A percentile compares a stretch with the other conserved stretches of the same genome.
phyloP scores from a whole-genome alignment of 2,888 invertebrate genomes.

The Pterobdella sp. region DNA sequence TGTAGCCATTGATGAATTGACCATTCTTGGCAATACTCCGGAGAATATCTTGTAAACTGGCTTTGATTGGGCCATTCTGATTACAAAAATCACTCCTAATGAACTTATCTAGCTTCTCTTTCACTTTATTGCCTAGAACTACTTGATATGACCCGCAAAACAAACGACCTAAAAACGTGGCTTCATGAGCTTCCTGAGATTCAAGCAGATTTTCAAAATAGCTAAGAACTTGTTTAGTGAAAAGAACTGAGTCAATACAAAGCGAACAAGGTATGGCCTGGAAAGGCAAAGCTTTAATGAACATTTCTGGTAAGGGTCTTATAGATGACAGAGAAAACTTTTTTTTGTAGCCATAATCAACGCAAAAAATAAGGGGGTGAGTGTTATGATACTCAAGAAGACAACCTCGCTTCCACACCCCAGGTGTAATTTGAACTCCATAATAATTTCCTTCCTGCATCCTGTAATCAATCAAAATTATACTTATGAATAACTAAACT shows the following conservation, averaged over 20 bases:
- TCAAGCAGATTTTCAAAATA: background rate
- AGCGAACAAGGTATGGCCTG: slow-evolving; percentile 1
- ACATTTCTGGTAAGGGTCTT: background rate
- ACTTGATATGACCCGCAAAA: background rate
- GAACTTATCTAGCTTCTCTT: background rate
- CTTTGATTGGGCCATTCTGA: too few species aligned
- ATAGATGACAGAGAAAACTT: background rate
- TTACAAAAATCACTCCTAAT: background rate
- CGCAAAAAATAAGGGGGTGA: background rate
- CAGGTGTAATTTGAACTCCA: background rate
- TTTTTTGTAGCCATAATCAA: background rate
- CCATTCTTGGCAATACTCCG: too few species aligned
- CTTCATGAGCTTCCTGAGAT: background rate
- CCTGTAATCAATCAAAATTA: too few species aligned
- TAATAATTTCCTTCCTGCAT: background rate
- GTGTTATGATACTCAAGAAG: background rate
- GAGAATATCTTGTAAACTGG: too few species aligned
- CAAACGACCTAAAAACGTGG: background rate
- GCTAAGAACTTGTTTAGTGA: background rate
- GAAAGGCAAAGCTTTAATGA: background rate
- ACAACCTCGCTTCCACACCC: background rate
- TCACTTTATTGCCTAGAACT: background rate
- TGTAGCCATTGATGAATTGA: too few species aligned
- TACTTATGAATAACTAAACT: too few species aligned
- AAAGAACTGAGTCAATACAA: background rate